Evolutionary conservation across 2,113 vertebrate species (phyloP).

Genomic region (Leptobrachium leishanense): DNA sequence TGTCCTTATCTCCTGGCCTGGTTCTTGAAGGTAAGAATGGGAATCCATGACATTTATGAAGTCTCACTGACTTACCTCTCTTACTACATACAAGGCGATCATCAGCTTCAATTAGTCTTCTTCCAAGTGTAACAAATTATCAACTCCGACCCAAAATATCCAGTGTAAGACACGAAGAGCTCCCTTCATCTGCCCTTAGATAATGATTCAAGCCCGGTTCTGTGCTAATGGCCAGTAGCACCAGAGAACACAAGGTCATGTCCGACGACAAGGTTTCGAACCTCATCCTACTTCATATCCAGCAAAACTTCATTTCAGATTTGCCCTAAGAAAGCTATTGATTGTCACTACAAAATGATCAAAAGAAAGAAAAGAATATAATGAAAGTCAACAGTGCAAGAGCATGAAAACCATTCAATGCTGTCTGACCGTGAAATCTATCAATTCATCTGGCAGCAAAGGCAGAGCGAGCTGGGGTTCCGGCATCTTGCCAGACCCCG

Average conservation of each 20-base stretch:
- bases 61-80: too few species aligned
- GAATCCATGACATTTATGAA: background rate
- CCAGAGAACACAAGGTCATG: background rate
- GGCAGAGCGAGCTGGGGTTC: background rate
- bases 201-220: too few species aligned
- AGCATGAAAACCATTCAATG: background rate
- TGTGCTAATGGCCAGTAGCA: background rate
- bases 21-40: background rate
- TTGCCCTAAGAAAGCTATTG: conserved; percentile 6
- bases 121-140: background rate
- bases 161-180: background rate
- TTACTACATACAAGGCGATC: too few species aligned
- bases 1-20: background rate
- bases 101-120: background rate
- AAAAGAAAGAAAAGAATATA: conserved; percentile 8
- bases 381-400: conserved; percentile 13
- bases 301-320: conserved; percentile 4
- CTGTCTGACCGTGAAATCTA: conserved; percentile 3
- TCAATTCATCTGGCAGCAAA: background rate
- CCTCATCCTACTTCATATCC: background rate
- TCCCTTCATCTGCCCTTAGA: background rate
- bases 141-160: background rate
- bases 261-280: background rate
- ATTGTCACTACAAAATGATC: conserved; percentile 15
- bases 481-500: too few species aligned